Conservation (phyloP, 2,113 vertebrate genomes). For the Anhinga anhinga region DNA sequence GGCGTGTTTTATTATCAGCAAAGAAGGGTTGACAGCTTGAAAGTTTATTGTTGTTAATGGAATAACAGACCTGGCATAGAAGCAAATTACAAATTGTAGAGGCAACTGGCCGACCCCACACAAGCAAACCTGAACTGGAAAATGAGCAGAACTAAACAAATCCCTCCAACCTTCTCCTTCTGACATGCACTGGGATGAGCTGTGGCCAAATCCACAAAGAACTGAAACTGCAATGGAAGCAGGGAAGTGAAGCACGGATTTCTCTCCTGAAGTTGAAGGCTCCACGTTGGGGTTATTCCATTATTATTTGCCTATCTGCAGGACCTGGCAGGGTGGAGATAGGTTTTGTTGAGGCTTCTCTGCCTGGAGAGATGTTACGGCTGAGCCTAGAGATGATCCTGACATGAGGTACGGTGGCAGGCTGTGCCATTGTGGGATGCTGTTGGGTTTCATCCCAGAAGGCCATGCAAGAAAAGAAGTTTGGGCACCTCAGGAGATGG, state of each 20-base stretch:
- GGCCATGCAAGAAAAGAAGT: background rate
- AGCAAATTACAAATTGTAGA: background rate
- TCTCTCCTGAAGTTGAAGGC: background rate
- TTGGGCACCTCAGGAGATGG: background rate
- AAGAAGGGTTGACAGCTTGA: background rate
- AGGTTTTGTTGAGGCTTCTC: background rate
- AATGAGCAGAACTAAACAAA: background rate
- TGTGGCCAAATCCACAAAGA: background rate
- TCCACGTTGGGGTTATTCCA: background rate
- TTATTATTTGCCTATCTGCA: background rate
- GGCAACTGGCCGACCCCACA: background rate
- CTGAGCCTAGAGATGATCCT: background rate
- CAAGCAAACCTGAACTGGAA: background rate
- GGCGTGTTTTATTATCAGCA: background rate
- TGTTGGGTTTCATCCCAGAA: background rate
- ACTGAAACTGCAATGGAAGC: background rate
- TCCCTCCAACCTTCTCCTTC: background rate
- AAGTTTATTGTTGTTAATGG: background rate
- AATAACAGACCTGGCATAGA: background rate
- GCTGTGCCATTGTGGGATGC: background rate
- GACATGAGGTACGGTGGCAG: accelerated
- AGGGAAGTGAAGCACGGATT: background rate
- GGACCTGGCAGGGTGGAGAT: background rate
- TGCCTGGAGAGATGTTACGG: background rate
- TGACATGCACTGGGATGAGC: background rate